A percentile compares a stretch with the other conserved stretches of the same genome.
phyloP scores from a whole-genome alignment of 2,797 vertebrate species.

The Xiphorhynchus erythropygius region DNA sequence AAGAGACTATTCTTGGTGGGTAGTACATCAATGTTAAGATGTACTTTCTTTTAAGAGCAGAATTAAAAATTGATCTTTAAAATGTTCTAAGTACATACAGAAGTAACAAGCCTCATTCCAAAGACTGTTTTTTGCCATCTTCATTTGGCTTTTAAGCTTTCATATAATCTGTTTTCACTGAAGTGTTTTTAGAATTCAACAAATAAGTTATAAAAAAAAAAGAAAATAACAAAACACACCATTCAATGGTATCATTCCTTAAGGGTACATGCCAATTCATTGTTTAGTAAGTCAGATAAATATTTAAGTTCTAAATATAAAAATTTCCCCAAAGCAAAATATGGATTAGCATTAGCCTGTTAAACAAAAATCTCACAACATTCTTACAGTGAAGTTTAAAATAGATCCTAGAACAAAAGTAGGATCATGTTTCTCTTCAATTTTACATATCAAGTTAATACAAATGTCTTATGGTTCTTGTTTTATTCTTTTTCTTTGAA shows the following conservation, averaged over 20 bases:
- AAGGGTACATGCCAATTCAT: neutral
- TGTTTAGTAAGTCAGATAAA: neutral
- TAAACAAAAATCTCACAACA: neutral
- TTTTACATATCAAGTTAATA: slow-evolving; percentile 1
- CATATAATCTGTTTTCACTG: neutral
- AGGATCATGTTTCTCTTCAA: neutral
- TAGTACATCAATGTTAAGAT: neutral
- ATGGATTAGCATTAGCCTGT: neutral
- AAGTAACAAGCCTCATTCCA: neutral
- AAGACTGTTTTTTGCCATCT: neutral
- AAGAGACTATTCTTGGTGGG: neutral
- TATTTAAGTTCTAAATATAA: neutral
- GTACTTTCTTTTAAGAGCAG: neutral
- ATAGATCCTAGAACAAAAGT: neutral
- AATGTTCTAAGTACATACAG: neutral
- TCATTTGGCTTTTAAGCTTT: neutral
- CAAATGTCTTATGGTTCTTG: neutral
- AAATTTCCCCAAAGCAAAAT: neutral
- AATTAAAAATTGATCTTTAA: neutral
- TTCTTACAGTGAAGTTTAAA: neutral
- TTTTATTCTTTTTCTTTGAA: neutral
- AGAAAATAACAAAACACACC: neutral
- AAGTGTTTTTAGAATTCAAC: neutral
- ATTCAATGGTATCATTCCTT: neutral
- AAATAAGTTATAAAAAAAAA: neutral